phyloP scores from a whole-genome alignment of 2,113 vertebrate species.

The Elgaria multicarinata region DNA sequence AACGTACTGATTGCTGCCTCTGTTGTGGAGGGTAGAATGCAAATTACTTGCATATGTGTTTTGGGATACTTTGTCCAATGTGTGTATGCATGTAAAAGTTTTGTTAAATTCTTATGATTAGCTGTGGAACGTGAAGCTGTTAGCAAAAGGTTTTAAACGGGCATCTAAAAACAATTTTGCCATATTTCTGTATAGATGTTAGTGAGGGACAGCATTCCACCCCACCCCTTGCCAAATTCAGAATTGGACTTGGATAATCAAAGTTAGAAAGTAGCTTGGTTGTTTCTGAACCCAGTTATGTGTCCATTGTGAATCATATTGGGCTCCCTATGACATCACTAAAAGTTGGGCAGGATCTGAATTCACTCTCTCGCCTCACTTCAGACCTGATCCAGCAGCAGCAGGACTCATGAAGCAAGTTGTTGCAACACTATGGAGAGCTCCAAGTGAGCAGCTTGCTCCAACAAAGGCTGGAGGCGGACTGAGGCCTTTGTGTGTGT shows the following conservation, averaged over 20 bases:
- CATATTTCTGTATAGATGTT: not conserved
- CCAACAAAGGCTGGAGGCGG: not conserved
- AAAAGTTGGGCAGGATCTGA: not conserved
- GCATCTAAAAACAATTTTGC: not conserved
- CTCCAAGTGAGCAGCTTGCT: not conserved
- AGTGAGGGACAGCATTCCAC: too few relatives aligned
- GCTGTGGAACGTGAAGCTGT: not conserved
- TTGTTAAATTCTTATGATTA: not conserved
- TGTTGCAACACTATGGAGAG: not conserved
- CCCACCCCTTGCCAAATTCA: not conserved
- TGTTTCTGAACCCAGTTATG: not conserved
- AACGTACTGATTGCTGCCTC: not conserved
- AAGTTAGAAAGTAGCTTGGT: not conserved
- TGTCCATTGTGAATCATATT: not conserved
- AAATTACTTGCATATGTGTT: not conserved
- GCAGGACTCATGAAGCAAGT: not conserved
- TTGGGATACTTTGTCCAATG: not conserved
- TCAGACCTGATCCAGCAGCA: not conserved
- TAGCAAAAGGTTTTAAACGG: not conserved
- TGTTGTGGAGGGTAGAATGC: not conserved
- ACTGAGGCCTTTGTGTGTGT: not conserved
- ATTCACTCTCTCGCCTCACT: too few relatives aligned
- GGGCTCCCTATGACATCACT: not conserved
- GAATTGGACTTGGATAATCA: not conserved
- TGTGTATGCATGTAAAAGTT: not conserved